phyloP scores from a whole-genome alignment of 2,888 invertebrate genomes.

The Aricia artaxerxes region DNA sequence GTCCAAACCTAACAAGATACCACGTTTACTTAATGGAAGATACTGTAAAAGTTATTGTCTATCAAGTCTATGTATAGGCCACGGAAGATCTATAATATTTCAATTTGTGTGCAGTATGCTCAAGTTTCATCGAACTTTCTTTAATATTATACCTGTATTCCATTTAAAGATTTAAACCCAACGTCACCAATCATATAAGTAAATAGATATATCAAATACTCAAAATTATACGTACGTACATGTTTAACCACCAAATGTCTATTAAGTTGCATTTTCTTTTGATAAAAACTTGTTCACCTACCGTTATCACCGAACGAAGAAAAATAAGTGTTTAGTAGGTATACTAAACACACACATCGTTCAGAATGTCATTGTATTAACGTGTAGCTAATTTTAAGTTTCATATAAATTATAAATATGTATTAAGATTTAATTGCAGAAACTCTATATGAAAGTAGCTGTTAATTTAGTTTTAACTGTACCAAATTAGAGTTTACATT shows the following conservation, averaged over 20 bases:
- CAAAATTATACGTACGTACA: not conserved
- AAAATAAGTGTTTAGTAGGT: too few relatives aligned
- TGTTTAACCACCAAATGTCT: not conserved
- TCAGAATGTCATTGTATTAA: not conserved
- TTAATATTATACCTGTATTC: too few relatives aligned
- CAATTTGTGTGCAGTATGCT: too few relatives aligned
- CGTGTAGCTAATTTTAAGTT: not conserved
- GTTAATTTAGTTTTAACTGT: constrained; percentile 33
- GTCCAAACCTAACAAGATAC: too few relatives aligned
- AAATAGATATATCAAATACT: not conserved
- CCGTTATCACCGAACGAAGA: not conserved
- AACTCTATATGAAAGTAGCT: not conserved
- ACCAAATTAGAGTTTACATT: constrained; percentile 29
- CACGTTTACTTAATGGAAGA: too few relatives aligned
- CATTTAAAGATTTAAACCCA: not conserved
- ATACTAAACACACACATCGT: not conserved
- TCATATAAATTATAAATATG: not conserved
- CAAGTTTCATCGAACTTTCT: not conserved
- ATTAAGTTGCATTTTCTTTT: not conserved
- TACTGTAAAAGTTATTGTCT: too few relatives aligned
- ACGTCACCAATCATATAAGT: not conserved
- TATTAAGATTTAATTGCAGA: not conserved
- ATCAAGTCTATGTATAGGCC: too few relatives aligned
- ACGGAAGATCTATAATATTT: too few relatives aligned
- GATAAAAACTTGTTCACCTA: not conserved